Conservation (phyloP, 2,888 invertebrate genomes). For the Athalia cordata region DNA sequence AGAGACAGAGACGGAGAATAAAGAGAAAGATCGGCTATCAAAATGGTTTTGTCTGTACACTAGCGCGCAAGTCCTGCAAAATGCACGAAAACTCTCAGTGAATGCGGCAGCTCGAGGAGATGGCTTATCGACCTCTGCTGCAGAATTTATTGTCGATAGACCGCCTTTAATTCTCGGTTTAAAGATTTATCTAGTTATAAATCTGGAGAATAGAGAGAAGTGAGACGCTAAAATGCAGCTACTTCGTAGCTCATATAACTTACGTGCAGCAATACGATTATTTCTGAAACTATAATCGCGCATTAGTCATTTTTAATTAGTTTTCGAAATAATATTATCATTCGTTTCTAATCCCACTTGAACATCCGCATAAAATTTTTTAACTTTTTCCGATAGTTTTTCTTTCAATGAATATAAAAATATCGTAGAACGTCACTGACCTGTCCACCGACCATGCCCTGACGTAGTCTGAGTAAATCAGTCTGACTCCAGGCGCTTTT, state of each 20-base stretch:
- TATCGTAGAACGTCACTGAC: conserved; percentile 65
- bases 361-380: not conserved
- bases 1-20: not conserved
- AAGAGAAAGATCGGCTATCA: not conserved
- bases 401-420: too few relatives aligned
- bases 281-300: conserved; percentile 2
- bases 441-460: conserved; percentile 86
- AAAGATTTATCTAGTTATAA: conserved; percentile 29
- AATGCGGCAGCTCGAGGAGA: conserved; percentile 21
- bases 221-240: conserved; percentile 26
- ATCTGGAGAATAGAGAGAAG: conserved; percentile 13
- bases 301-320: conserved; percentile 6
- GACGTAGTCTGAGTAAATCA: conserved; percentile 82
- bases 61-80: conserved; percentile 5
- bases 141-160: conserved; percentile 24
- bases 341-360: not conserved
- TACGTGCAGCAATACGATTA: not conserved
- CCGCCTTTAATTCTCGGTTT: conserved; percentile 33
- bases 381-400: not conserved
- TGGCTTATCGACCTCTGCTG: conserved; percentile 30
- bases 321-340: not conserved
- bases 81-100: conserved; percentile 13
- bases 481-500: conserved; percentile 87
- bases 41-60: conserved; percentile 24
- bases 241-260: not conserved